Base-by-base conservation (phyloP, 2,113 vertebrate genomes). In the Pseudorhombus dupliciocellatus region DNA sequence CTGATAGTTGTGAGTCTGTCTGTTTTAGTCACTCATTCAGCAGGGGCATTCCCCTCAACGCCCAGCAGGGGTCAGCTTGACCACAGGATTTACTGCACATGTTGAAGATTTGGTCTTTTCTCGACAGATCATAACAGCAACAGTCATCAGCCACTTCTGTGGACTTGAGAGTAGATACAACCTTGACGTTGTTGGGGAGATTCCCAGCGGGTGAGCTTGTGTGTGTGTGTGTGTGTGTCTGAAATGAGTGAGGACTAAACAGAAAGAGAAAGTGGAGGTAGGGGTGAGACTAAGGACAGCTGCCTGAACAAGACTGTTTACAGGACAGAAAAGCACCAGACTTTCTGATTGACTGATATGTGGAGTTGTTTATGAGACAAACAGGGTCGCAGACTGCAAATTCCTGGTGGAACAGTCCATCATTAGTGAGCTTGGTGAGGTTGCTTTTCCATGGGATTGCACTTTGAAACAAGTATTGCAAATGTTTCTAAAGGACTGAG, bases 131-230 rank as follows among this genome's bases (percentile, higher is more conserved):
- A 93, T 97, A 0, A 71, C 85, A 51, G 96, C 95, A 71, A 97
- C 97, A 0, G 88, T 93, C 70, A 94, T 97, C 75, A 95, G 92
- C 26, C 94, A 95, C 0, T 94, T 93, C 0, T 84, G 82, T 5
- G 62, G 77, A 25, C 92, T 98, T 40, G 51, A 81, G 0, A 7
- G 4, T 9, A 90, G 53, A 52, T 96, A 94, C 75, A 48, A 30
- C 3, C 85, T 98, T 34, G 91, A 94, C 0, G 91, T 96, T n/a
- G 96, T 98, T 68, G 96, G 96, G 54, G 64, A 90, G 51, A 97
- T 98, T 82, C 95, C 97, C 57, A 90, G 89, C 0, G 95, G 96
- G 97, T 98, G 62, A 93, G 95, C 73, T 75, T 5, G 68, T 60
- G 16, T 73, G 18, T 79, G 28, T 40, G 25, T 30, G n/a, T 37